Percentiles rank a stretch among this genome's conserved stretches.
phyloP scores from a whole-genome alignment of 2,113 vertebrate genomes.

The Pan paniscus region DNA sequence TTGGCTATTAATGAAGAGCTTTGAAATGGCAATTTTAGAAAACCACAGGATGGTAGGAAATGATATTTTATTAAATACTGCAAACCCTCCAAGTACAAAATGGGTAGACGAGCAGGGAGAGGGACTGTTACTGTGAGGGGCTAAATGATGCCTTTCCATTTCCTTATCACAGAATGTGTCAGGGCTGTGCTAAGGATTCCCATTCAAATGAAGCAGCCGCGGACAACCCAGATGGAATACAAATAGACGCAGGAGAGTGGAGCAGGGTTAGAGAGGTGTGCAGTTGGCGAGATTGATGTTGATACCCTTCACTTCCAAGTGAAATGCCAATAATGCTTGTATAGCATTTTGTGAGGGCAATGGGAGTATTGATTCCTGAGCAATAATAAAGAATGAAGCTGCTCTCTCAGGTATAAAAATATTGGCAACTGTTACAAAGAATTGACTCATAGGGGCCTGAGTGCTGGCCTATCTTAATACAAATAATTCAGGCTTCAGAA shows the following conservation, averaged over 20 bases:
- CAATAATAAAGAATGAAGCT: conserved; percentile 93
- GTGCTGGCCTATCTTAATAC: conserved; percentile 88
- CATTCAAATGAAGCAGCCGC: conserved; percentile 77
- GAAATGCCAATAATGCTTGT: conserved; percentile 95
- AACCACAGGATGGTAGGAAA: conserved; percentile 13
- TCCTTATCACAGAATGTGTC: conserved; percentile 63
- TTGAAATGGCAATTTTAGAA: conserved; percentile 45
- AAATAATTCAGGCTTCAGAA: conserved; percentile 89
- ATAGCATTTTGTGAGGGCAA: conserved; percentile 94
- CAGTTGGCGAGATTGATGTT: conserved; percentile 89
- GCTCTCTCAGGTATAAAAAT: conserved; percentile 92
- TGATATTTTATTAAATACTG: conserved; percentile 1
- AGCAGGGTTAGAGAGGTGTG: conserved; percentile 85
- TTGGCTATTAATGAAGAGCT: conserved; percentile 37
- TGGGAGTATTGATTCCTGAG: conserved; percentile 91
- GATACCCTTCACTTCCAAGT: conserved; percentile 92
- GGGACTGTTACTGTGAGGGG: not conserved
- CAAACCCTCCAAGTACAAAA: not conserved
- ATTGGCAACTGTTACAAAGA: conserved; percentile 92
- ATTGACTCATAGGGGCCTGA: conserved; percentile 86
- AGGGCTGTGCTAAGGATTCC: conserved; percentile 67
- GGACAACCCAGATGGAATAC: conserved; percentile 77
- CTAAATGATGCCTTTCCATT: conserved; percentile 70
- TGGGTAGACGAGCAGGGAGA: not conserved
- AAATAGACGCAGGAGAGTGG: conserved; percentile 77